Evolutionary conservation across 2,113 vertebrate species (phyloP).

Genomic region (Tympanuchus pallidicinctus): DNA sequence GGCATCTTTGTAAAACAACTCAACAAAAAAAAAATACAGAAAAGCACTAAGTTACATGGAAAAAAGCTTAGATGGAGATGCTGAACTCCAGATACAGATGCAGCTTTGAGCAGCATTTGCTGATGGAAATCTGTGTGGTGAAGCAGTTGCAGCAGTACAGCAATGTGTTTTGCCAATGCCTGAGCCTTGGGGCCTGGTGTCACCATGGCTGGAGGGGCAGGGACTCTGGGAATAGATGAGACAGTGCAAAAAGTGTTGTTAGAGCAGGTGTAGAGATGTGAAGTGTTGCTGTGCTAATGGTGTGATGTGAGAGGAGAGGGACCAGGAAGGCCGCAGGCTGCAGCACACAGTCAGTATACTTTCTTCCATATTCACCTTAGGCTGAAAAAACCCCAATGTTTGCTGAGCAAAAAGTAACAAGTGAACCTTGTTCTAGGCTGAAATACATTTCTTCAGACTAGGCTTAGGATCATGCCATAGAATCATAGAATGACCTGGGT

Average conservation of each 20-base stretch:
- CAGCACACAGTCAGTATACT: not conserved
- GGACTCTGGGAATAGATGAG: not conserved
- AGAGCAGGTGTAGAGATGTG: not conserved
- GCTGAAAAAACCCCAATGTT: not conserved
- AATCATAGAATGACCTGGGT: no score
- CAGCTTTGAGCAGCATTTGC: not conserved
- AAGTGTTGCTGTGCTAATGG: not conserved
- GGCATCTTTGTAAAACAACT: not conserved
- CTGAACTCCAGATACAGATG: not conserved
- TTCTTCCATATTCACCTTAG: not conserved
- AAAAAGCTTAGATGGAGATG: not conserved
- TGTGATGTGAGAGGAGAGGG: not conserved
- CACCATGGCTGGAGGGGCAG: not conserved
- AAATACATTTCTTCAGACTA: not conserved
- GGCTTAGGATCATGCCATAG: no score
- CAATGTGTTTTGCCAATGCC: not conserved
- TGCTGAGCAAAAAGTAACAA: not conserved
- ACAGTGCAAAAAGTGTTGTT: not conserved
- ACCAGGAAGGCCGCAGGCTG: not conserved
- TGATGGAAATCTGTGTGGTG: not conserved
- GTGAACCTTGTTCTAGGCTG: not conserved
- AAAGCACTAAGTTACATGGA: not conserved
- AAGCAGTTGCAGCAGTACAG: not conserved
- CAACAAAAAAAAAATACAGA: not conserved
- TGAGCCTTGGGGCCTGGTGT: not conserved